These are phyloP conservation scores for Podiceps cristatus DNA, from an alignment of 2,113 vertebrate genomes.

Conservation along the genomic window DNA sequence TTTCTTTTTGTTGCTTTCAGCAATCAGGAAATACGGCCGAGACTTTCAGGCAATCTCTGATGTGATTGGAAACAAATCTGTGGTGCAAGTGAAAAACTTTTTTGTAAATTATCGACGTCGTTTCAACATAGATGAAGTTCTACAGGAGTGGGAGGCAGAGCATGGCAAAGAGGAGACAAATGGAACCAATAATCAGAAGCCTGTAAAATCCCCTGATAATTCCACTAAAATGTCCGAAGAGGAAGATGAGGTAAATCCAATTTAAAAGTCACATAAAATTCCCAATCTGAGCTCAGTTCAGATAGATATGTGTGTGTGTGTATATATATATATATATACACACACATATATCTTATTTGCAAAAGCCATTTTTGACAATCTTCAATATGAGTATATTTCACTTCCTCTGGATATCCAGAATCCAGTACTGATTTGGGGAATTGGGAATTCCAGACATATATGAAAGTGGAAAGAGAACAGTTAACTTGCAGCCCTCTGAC, in stretches of 20 bases:
- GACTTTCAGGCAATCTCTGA: conserved; percentile 98
- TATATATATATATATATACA: background rate
- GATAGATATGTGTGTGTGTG: too few relatives aligned
- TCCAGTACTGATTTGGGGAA: background rate
- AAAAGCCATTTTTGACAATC: background rate
- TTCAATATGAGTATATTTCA: background rate
- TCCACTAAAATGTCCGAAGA: conserved; percentile 82
- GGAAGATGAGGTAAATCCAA: conserved; percentile 83
- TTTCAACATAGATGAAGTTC: conserved; percentile 97
- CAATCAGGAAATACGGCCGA: conserved; percentile 94
- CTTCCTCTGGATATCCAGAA: background rate
- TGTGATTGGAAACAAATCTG: conserved; percentile 97
- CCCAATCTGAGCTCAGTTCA: background rate
- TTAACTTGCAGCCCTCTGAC: background rate
- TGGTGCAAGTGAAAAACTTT: conserved; percentile 98
- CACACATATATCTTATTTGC: background rate
- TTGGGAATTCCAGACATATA: background rate
- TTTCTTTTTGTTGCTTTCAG: conserved; percentile 69
- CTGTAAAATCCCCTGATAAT: conserved; percentile 83
- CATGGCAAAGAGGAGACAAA: conserved; percentile 87
- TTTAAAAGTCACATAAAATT: background rate
- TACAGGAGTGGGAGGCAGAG: conserved; percentile 98
- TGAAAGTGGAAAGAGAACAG: background rate
- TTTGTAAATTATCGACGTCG: conserved; percentile 96
- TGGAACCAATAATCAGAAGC: conserved; percentile 82